These are phyloP conservation scores for Ophiodon elongatus DNA, from an alignment of 2,113 vertebrate genomes.

Conservation along the genomic window DNA sequence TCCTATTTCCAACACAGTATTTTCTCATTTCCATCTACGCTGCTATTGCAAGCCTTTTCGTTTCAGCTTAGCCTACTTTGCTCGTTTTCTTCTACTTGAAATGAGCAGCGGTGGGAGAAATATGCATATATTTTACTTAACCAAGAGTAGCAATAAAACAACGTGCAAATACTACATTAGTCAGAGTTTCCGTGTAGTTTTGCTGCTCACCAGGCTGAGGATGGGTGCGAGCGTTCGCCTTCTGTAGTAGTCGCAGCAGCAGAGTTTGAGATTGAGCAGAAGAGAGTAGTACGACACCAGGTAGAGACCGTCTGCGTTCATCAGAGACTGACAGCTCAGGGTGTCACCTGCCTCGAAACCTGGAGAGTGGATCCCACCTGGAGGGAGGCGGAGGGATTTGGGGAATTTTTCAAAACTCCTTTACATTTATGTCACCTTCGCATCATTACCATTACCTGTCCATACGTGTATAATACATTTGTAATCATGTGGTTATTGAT, in stretches of 20 bases:
- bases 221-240: conserved; percentile 79
- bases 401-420: neutral
- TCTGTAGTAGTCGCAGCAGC: conserved; percentile 91
- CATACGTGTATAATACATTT: too few species aligned
- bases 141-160: too few species aligned
- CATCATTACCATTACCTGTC: too few species aligned
- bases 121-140: too few species aligned
- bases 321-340: conserved; percentile 90
- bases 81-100: too few species aligned
- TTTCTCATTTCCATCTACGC: too few species aligned
- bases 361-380: conserved; percentile 92
- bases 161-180: neutral
- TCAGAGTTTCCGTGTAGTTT: neutral
- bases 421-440: too few species aligned
- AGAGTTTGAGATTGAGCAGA: conserved; percentile 95
- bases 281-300: conserved; percentile 91
- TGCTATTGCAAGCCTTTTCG: too few species aligned
- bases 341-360: conserved; percentile 87
- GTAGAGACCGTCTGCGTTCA: conserved; percentile 97
- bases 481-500: too few species aligned
- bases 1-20: neutral
- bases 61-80: too few species aligned
- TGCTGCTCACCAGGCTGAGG: conserved; percentile 65
- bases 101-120: too few species aligned
- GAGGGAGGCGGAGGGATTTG: neutral